Evolutionary conservation across 1,140 invertebrate species (phyloP), one percentile per base, ranked within the genome.

Genomic region (Zaprionus kolodkinae): DNA sequence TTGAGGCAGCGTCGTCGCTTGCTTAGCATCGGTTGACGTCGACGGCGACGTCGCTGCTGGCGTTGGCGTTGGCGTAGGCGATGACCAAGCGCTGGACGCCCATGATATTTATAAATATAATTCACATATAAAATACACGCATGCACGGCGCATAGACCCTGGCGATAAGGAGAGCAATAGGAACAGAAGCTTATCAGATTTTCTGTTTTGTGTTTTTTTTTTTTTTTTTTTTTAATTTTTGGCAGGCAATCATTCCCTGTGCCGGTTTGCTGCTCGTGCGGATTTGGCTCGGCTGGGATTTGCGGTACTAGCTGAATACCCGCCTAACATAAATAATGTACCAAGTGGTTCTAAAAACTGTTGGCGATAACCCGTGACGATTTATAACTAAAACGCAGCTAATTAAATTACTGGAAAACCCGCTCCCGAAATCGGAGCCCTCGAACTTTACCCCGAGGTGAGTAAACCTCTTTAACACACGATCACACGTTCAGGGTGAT

Each of bases 31-130:
- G 68, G 13, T 50, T 25, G 59, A n/a, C n/a, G 54, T 60, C 65
- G 80, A 83, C n/a, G 54, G 56, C 65, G 80, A 83, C 79, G 63
- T 17, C 10, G 68, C 33, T 25, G 50, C 11, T 35, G 30, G 27
- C 27, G 27, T 30, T 30, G 6, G 4, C 43, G 21, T 56, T n/a
- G 30, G n/a, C 15, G 7, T 62, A 15, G 59, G 13, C n/a, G 59
- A 70, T 69, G 80, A 83, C 79, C 79, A 78, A 78, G 62, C 74
- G 77, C 35, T 64, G 54, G 48, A 60, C 62, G 69, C 83, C 63
- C 66, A 59, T 72, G 71, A 68, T 79, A 81, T 87, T 79, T 79
- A 79, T 82, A 82, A 87, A 82, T 87, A 82, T 87, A 87, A n/a
- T 62, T 72, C 33, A 38, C 30, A 25, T 25, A 63, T 10, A 33